These are phyloP conservation scores for Montipora capitata DNA, from an alignment of 92 coral and sea anemone genomes.

Conservation along the genomic window DNA sequence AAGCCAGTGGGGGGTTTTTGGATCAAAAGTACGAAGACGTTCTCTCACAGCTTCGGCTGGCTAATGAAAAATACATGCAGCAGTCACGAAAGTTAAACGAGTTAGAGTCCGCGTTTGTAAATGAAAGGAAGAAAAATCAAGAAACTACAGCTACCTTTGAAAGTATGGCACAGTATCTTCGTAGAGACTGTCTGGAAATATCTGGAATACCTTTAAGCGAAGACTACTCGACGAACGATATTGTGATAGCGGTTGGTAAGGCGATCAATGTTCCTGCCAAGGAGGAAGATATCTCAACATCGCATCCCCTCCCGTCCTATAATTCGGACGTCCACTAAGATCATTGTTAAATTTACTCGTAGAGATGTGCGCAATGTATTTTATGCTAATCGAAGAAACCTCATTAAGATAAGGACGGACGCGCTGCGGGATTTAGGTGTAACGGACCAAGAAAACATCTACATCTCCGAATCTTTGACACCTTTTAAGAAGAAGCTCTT, in stretches of 20 bases:
- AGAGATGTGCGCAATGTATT: conserved; percentile 49
- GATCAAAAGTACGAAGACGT: no score
- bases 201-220: background rate
- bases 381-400: conserved; percentile 27
- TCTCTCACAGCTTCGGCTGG: no score
- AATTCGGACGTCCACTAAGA: background rate
- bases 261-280: background rate
- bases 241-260: background rate
- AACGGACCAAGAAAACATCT: no score
- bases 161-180: background rate
- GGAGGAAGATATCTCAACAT: background rate
- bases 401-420: background rate
- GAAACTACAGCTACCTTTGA: background rate
- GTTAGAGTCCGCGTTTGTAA: no score
- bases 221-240: background rate
- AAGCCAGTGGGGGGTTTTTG: no score
- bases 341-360: conserved; percentile 58
- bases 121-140: no score
- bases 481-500: conserved; percentile 40
- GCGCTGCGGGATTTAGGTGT: background rate
- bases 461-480: conserved; percentile 58
- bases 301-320: no score
- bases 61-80: no score
- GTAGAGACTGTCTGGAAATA: no score
- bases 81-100: no score